A percentile compares a stretch with the other conserved stretches of the same genome.
These are phyloP conservation scores for Canis aureus DNA, from an alignment of 2,113 vertebrate species.

Conservation along the genomic window DNA sequence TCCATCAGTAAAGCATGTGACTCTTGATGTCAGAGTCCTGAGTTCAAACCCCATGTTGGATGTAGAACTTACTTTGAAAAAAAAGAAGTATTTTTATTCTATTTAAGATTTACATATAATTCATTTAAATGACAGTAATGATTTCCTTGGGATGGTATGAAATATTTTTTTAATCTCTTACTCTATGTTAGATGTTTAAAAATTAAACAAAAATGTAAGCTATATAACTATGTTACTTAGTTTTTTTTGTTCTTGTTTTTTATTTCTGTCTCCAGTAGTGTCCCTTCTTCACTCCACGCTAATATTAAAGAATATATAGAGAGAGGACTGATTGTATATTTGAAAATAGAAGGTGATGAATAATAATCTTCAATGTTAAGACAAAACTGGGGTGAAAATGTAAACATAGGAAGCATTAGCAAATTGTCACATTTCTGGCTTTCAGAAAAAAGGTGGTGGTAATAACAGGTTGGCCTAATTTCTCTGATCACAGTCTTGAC, in stretches of 20 bases:
- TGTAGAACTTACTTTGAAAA: neutral
- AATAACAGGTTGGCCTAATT: neutral
- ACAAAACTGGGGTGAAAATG: neutral
- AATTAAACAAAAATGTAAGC: neutral
- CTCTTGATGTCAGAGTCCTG: neutral
- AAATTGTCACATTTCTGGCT: slow-evolving; percentile 5
- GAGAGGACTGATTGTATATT: neutral
- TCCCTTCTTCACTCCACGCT: neutral
- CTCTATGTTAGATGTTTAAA: neutral
- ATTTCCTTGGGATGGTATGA: neutral
- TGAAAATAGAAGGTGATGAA: neutral
- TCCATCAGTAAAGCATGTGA: neutral
- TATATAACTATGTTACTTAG: neutral
- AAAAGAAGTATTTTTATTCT: neutral
- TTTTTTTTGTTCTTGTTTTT: neutral
- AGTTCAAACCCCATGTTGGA: neutral
- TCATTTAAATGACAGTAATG: neutral
- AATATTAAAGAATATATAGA: neutral
- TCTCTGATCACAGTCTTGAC: neutral
- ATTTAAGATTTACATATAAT: neutral
- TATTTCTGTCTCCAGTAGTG: neutral
- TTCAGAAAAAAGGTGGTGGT: neutral
- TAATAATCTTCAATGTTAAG: slow-evolving; percentile 15
- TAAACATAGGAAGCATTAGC: slow-evolving; percentile 2
- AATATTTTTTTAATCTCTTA: neutral